These are phyloP conservation scores for Acanthiza pusilla DNA, from an alignment of 2,797 vertebrate genomes.

Conservation along the genomic window DNA sequence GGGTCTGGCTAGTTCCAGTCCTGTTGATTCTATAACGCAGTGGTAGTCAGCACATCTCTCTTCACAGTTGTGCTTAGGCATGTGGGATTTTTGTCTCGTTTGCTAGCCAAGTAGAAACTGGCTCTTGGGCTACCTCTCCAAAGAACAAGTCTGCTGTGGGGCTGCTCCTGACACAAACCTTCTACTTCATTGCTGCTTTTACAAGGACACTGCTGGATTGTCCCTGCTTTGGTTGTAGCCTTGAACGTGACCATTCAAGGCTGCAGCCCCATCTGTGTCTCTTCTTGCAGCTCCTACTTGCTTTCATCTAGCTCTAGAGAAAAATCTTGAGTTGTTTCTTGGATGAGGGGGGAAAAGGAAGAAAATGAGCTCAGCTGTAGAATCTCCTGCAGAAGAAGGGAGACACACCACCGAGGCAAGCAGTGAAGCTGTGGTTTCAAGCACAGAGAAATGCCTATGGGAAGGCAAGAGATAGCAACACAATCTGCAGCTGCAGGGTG, in stretches of 20 bases:
- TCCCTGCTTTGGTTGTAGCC: not conserved
- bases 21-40: not conserved
- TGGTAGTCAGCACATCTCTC: not conserved
- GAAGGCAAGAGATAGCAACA: not conserved
- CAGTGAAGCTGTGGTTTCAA: not conserved
- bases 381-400: not conserved
- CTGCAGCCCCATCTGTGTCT: not conserved
- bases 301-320: not conserved
- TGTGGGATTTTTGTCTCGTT: not conserved
- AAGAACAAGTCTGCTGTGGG: not conserved
- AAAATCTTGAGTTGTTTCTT: not conserved
- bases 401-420: rapidly evolving
- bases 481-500: not conserved
- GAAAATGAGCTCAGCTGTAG: not conserved
- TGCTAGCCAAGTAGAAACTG: not conserved
- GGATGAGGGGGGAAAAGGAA: not conserved
- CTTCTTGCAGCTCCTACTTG: not conserved
- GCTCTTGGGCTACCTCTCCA: not conserved
- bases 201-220: not conserved
- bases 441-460: not conserved
- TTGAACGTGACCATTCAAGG: not conserved
- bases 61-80: rapidly evolving
- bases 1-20: not conserved
- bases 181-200: not conserved
- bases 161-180: not conserved